These are phyloP conservation scores for Drosophila aldrichi DNA, from an alignment of 2,888 invertebrate genomes.

Conservation along the genomic window DNA sequence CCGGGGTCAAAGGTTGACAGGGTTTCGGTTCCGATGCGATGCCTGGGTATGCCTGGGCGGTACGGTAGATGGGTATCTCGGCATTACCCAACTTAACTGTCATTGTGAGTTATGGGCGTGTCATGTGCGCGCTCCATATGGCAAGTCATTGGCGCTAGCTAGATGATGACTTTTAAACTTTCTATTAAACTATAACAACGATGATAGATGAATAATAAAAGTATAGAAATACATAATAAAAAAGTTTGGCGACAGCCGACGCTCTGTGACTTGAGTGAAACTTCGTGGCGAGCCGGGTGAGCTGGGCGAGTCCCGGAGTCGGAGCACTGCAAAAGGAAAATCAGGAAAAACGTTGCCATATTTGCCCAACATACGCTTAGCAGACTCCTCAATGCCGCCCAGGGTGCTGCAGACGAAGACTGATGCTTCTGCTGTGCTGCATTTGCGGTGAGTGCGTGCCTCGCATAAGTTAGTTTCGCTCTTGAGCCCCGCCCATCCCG, in stretches of 20 bases:
- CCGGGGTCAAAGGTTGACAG: constrained; percentile 10
- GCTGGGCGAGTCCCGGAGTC: constrained; percentile 1
- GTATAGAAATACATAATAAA: constrained; percentile 79
- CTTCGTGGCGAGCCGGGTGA: constrained; percentile 28
- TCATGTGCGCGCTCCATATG: constrained; percentile 58
- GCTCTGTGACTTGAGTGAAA: constrained; percentile 53
- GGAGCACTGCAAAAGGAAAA: constrained; percentile 45
- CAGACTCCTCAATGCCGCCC: constrained; percentile 36
- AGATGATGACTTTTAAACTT: constrained; percentile 78
- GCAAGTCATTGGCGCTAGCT: constrained; percentile 72
- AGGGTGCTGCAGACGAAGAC: constrained; percentile 71
- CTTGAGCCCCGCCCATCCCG: background rate
- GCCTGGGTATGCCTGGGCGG: background rate
- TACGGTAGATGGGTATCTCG: background rate
- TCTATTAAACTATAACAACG: constrained; percentile 80
- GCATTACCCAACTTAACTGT: constrained; percentile 14
- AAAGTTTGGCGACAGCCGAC: constrained; percentile 71
- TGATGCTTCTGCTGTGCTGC: constrained; percentile 73
- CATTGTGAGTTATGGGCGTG: constrained; percentile 53
- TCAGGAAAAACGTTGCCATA: constrained; percentile 58
- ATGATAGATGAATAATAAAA: constrained; percentile 81
- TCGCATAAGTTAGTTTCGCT: constrained; percentile 74
- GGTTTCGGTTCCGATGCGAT: background rate
- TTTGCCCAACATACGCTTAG: constrained; percentile 59
- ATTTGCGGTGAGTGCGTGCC: constrained; percentile 80